Conservation (phyloP, 2,888 invertebrate species). For the Meghimatium bilineatum region DNA sequence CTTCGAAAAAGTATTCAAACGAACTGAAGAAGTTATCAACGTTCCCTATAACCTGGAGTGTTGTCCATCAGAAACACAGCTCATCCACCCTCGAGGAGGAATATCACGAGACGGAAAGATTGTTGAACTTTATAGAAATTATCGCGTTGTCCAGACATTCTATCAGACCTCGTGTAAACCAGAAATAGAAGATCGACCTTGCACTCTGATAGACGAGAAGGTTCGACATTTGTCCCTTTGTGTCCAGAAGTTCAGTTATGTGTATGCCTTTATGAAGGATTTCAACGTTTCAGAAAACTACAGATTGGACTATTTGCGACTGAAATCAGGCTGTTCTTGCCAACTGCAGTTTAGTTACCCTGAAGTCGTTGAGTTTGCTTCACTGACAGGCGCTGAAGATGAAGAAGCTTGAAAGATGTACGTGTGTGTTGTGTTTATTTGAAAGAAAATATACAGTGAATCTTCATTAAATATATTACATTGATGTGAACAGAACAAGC, state of each 20-base stretch:
- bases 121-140: slow-evolving; percentile 86
- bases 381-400: background rate
- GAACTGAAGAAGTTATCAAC: slow-evolving; percentile 45
- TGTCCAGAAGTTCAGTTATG: slow-evolving; percentile 89
- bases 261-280: slow-evolving; percentile 88
- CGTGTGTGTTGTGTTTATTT: background rate
- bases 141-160: slow-evolving; percentile 80
- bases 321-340: slow-evolving; percentile 91
- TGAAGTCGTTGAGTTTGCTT: slow-evolving; percentile 17
- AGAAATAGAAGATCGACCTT: slow-evolving; percentile 85
- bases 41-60: slow-evolving; percentile 80
- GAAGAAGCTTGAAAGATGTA: background rate
- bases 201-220: slow-evolving; percentile 85
- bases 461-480: background rate
- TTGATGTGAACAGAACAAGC: background rate
- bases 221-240: slow-evolving; percentile 85
- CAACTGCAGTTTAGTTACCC: slow-evolving; percentile 80
- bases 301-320: slow-evolving; percentile 88
- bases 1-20: slow-evolving; percentile 55
- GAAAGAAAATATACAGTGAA: background rate
- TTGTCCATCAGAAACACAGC: slow-evolving; percentile 87
- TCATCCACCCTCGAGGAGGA: slow-evolving; percentile 87
- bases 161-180: slow-evolving; percentile 88
- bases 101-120: slow-evolving; percentile 82
- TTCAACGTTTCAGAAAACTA: slow-evolving; percentile 80